Conservation (phyloP, 2,797 vertebrate species). For the Pangasius djambal region DNA sequence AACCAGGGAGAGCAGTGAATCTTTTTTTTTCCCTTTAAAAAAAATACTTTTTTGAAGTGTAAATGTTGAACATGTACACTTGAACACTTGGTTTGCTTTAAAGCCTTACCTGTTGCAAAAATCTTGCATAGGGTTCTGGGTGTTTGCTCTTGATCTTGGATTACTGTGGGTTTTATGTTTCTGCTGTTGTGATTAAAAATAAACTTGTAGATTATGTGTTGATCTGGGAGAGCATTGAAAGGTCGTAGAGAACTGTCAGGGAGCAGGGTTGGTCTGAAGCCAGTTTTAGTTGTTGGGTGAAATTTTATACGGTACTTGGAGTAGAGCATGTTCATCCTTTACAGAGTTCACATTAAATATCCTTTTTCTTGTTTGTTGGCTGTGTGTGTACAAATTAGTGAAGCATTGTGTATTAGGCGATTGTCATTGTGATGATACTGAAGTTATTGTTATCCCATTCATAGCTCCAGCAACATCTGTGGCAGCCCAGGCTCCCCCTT, state of each 20-base stretch:
- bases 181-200: neutral
- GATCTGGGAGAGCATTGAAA: neutral
- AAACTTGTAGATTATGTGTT: neutral
- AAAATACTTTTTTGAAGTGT: too few relatives aligned
- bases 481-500: slow-evolving; percentile 44
- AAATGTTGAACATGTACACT: too few relatives aligned
- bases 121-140: neutral
- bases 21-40: too few relatives aligned
- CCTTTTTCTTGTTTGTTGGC: neutral
- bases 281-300: neutral
- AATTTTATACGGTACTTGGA: neutral
- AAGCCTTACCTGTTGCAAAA: neutral
- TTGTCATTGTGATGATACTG: neutral
- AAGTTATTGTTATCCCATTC: neutral
- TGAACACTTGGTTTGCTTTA: neutral
- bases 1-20: too few relatives aligned
- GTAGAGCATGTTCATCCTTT: neutral
- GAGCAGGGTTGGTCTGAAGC: neutral
- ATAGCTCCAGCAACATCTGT: slow-evolving; percentile 38
- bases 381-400: neutral
- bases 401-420: neutral
- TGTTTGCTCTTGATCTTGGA: neutral
- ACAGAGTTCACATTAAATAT: neutral
- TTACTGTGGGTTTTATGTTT: neutral
- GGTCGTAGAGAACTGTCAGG: neutral